phyloP scores from a whole-genome alignment of 2,888 invertebrate species.

The Drosophila pegasa region DNA sequence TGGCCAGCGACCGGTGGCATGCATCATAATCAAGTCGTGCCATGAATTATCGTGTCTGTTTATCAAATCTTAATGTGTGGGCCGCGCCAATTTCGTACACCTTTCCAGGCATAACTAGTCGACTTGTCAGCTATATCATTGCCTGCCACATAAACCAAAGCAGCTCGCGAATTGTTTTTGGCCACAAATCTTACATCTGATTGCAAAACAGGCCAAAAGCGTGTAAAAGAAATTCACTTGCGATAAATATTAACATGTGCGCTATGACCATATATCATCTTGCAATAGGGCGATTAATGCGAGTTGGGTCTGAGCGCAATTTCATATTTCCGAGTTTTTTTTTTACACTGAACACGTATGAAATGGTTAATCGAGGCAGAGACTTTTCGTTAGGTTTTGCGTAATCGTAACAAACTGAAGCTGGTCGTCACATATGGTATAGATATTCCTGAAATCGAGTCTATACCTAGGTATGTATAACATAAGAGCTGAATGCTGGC shows the following conservation, averaged over 20 bases:
- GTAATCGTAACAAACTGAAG: no score
- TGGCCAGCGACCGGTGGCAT: slow-evolving; percentile 29
- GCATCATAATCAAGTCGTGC: slow-evolving; percentile 58
- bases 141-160: slow-evolving; percentile 23
- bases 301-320: no score
- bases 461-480: no score
- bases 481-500: no score
- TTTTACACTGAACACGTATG: no score
- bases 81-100: slow-evolving; percentile 23
- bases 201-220: slow-evolving; percentile 2
- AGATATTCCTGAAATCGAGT: no score
- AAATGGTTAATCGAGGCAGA: no score
- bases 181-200: neutral
- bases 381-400: no score
- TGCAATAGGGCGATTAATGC: neutral
- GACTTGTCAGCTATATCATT: slow-evolving; percentile 26
- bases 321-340: no score
- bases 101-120: slow-evolving; percentile 25
- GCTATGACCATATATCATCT: neutral
- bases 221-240: neutral
- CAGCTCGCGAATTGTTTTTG: slow-evolving; percentile 8
- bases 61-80: slow-evolving; percentile 49
- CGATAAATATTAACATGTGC: neutral
- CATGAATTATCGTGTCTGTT: slow-evolving; percentile 44
- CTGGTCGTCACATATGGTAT: no score